Percentiles rank a stretch among this genome's conserved stretches.
These are phyloP conservation scores for Neelides sp. DNA, from an alignment of 1,140 invertebrate species.

Conservation along the genomic window DNA sequence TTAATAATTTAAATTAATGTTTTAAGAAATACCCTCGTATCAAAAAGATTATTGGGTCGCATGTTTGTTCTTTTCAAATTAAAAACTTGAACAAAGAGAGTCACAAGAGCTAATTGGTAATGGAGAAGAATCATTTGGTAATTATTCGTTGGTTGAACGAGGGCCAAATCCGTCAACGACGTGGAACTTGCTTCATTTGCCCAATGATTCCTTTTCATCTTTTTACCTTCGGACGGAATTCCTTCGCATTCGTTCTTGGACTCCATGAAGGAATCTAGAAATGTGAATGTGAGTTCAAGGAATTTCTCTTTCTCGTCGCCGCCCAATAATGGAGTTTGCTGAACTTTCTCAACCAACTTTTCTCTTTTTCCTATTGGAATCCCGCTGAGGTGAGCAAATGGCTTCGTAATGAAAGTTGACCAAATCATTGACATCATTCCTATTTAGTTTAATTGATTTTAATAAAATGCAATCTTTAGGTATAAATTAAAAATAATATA, in stretches of 20 bases:
- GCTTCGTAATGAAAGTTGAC: slow-evolving; percentile 42
- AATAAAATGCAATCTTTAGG: slow-evolving; percentile 8
- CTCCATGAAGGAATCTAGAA: slow-evolving; percentile 63
- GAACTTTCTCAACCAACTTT: slow-evolving; percentile 72
- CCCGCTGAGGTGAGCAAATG: slow-evolving; percentile 13
- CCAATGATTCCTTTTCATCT: slow-evolving; percentile 35
- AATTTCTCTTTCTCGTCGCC: slow-evolving; percentile 61
- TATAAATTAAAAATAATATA: slow-evolving; percentile 1
- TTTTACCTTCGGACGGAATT: neutral
- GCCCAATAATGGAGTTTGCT: slow-evolving; percentile 77
- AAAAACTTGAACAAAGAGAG: slow-evolving; percentile 66
- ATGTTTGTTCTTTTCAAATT: slow-evolving; percentile 59
- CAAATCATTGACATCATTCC: slow-evolving; percentile 69
- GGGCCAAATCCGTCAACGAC: slow-evolving; percentile 59
- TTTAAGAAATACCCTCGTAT: slow-evolving; percentile 44
- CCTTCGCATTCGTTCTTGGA: slow-evolving; percentile 36
- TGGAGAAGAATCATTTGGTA: slow-evolving; percentile 63
- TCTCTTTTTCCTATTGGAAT: slow-evolving; percentile 58
- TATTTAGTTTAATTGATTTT: slow-evolving; percentile 31
- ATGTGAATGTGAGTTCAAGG: slow-evolving; percentile 51
- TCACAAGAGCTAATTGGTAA: slow-evolving; percentile 56
- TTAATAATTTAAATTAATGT: slow-evolving; percentile 43
- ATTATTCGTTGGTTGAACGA: slow-evolving; percentile 59
- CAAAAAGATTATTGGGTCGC: slow-evolving; percentile 57
- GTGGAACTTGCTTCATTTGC: slow-evolving; percentile 34